Percentiles rank a stretch among this genome's conserved stretches.
phyloP scores from a whole-genome alignment of 2,797 vertebrate species.

The Lateolabrax maculatus region DNA sequence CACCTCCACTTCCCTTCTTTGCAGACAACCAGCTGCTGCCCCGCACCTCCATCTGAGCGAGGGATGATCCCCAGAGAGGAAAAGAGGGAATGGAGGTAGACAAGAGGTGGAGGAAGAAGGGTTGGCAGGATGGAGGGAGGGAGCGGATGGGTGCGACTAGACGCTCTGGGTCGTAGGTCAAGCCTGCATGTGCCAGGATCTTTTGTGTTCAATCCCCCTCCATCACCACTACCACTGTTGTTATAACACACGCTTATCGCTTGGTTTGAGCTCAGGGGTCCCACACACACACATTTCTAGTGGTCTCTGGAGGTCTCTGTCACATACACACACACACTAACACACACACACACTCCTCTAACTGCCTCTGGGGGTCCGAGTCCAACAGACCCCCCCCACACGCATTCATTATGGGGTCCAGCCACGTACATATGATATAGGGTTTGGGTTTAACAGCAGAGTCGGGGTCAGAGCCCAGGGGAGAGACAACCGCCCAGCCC shows the following conservation, averaged over 20 bases:
- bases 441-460: conserved; percentile 60
- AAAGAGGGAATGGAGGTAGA: conserved; percentile 52
- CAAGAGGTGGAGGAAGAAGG: conserved; percentile 41
- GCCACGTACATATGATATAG: conserved; percentile 28
- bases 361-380: conserved; percentile 46
- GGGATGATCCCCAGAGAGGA: conserved; percentile 70
- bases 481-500: conserved; percentile 43
- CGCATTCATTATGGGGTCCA: conserved; percentile 59
- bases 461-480: conserved; percentile 68
- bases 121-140: conserved; percentile 61
- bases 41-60: conserved; percentile 65
- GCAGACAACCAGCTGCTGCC: conserved; percentile 79
- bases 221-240: conserved; percentile 36
- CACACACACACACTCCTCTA: conserved; percentile 30
- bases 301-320: conserved; percentile 40
- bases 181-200: conserved; percentile 60
- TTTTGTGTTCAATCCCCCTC: conserved; percentile 63
- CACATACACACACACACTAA: conserved; percentile 13
- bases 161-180: conserved; percentile 77
- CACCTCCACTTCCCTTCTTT: conserved; percentile 58
- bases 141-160: conserved; percentile 77
- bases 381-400: conserved; percentile 37
- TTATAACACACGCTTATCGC: conserved; percentile 30
- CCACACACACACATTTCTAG: conserved; percentile 25
- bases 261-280: conserved; percentile 1